A percentile compares a stretch with the other conserved stretches of the same genome.
These are phyloP conservation scores for Cynopterus brachyotis DNA, from an alignment of 2,113 vertebrate genomes.

Conservation along the genomic window DNA sequence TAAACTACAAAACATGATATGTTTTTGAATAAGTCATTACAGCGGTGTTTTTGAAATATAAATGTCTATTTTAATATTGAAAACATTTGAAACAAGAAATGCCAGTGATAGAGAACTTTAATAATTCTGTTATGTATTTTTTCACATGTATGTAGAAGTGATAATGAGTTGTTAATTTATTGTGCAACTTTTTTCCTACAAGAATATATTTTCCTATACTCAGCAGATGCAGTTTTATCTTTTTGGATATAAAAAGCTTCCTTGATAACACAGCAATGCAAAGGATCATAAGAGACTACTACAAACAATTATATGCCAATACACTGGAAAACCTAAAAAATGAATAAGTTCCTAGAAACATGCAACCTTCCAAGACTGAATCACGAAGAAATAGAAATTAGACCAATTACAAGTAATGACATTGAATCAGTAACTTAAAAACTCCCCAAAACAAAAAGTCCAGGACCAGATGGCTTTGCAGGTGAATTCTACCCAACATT, in stretches of 20 bases:
- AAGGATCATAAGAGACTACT: not conserved
- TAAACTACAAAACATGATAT: not conserved
- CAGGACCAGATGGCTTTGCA: not conserved
- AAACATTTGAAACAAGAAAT: conserved; percentile 5
- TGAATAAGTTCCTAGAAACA: not conserved
- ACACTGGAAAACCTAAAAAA: not conserved
- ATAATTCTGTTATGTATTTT: conserved; percentile 28
- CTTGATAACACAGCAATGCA: not conserved
- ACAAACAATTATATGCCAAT: not conserved
- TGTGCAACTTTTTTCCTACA: conserved; percentile 42
- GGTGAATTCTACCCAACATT: not conserved
- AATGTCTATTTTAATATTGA: conserved; percentile 50
- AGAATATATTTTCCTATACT: conserved; percentile 38
- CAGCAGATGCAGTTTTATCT: conserved; percentile 44
- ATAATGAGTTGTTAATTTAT: conserved; percentile 66
- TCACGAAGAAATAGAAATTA: not conserved
- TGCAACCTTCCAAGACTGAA: not conserved
- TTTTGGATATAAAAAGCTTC: conserved; percentile 31
- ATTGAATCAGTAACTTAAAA: not conserved
- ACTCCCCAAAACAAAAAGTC: not conserved
- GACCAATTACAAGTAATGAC: not conserved
- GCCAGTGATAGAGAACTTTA: conserved; percentile 12
- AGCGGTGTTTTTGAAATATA: conserved; percentile 31
- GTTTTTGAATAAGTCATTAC: conserved; percentile 43
- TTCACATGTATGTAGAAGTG: conserved; percentile 10